These are phyloP conservation scores for Pimephales promelas DNA, from an alignment of 2,113 vertebrate genomes.

Conservation along the genomic window DNA sequence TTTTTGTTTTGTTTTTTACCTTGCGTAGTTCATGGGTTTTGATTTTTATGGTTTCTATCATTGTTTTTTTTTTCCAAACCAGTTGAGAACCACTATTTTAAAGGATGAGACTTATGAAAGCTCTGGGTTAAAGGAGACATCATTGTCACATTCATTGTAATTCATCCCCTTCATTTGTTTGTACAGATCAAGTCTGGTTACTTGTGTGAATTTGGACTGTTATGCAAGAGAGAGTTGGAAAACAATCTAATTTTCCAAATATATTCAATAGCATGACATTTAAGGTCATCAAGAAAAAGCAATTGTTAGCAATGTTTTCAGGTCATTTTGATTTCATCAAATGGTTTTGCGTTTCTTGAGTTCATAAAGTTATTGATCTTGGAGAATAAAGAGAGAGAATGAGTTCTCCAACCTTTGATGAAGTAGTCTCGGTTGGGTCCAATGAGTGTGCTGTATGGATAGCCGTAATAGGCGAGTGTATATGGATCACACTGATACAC, in stretches of 20 bases:
- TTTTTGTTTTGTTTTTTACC: not conserved
- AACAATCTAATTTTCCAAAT: slow-evolving; percentile 9
- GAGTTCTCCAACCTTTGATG: slow-evolving; percentile 89
- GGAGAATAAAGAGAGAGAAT: not conserved
- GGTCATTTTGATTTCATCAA: slow-evolving; percentile 41
- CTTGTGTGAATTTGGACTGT: not conserved
- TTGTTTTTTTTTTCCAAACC: not conserved
- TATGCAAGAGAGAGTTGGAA: not conserved
- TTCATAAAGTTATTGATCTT: not conserved
- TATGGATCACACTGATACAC: slow-evolving; percentile 97
- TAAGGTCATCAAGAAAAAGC: slow-evolving; percentile 23
- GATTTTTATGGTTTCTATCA: not conserved
- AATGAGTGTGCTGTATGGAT: slow-evolving; percentile 93
- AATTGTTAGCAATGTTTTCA: not conserved
- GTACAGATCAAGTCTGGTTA: slow-evolving; percentile 1
- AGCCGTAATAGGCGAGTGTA: slow-evolving; percentile 92
- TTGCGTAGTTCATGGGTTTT: not conserved
- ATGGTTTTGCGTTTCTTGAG: slow-evolving; percentile 30
- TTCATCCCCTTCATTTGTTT: slow-evolving; percentile 4
- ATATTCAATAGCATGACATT: slow-evolving; percentile 10
- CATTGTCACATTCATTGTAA: slow-evolving; percentile 1
- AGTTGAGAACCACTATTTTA: not conserved
- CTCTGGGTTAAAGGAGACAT: slow-evolving; percentile 2
- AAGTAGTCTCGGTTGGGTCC: slow-evolving; percentile 99
- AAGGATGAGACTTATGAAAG: not conserved